Conservation (phyloP, 2,888 invertebrate species). For the Caenorhabditis parvicauda region DNA sequence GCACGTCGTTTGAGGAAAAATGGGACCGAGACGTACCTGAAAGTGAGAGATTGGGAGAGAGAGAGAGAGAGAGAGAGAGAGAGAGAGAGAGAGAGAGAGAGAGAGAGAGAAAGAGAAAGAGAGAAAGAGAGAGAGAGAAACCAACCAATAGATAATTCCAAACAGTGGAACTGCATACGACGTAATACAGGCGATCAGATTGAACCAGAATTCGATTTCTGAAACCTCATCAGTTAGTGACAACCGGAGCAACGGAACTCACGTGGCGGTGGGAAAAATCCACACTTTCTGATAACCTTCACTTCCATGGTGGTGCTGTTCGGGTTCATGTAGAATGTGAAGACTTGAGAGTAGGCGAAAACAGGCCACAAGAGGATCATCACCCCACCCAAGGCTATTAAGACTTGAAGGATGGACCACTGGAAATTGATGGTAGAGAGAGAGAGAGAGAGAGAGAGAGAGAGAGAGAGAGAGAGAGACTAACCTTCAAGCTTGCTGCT, state of each 20-base stretch:
- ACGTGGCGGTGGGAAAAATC: constrained; percentile 48
- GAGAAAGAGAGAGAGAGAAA: background rate
- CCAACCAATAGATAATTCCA: constrained; percentile 59
- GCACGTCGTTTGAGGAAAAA: constrained; percentile 57
- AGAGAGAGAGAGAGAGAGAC: background rate
- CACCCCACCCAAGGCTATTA: constrained; percentile 43
- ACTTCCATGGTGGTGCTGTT: constrained; percentile 41
- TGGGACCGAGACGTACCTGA: constrained; percentile 58
- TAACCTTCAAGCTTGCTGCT: constrained; percentile 57
- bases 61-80: no score
- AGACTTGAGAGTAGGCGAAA: constrained; percentile 55
- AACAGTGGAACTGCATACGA: constrained; percentile 57
- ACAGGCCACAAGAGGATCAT: constrained; percentile 58
- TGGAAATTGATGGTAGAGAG: constrained; percentile 33
- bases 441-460: no score
- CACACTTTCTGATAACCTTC: constrained; percentile 45
- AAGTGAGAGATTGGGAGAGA: no score
- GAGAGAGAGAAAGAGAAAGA: background rate
- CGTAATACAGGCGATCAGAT: constrained; percentile 51
- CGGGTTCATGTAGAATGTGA: constrained; percentile 50
- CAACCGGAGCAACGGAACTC: constrained; percentile 1
- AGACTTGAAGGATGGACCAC: constrained; percentile 51
- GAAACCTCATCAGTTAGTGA: constrained; percentile 2
- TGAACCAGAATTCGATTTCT: constrained; percentile 59
- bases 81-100: no score